These are phyloP conservation scores for Tribolium freemani DNA, from an alignment of 2,888 invertebrate species.

Conservation along the genomic window DNA sequence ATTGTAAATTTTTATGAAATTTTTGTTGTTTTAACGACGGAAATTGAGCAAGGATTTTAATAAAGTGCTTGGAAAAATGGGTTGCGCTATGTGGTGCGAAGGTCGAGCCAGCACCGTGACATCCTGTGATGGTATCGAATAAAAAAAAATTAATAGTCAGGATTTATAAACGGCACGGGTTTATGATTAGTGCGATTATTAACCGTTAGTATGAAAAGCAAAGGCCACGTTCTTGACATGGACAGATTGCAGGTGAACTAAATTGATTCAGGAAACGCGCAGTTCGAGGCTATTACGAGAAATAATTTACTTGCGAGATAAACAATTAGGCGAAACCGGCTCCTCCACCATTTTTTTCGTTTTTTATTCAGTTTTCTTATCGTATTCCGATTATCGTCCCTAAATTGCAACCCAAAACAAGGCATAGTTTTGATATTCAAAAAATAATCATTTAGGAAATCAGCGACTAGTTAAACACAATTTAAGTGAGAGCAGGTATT, in stretches of 20 bases:
- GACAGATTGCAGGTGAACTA: background rate
- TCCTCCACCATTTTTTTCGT: too few relatives aligned
- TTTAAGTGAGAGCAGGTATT: too few relatives aligned
- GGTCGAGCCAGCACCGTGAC: slow-evolving; percentile 6
- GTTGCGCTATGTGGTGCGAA: slow-evolving; percentile 9
- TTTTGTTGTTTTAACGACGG: background rate
- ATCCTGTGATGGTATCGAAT: background rate
- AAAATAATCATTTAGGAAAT: too few relatives aligned
- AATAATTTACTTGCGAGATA: too few relatives aligned
- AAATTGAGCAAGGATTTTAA: slow-evolving; percentile 10
- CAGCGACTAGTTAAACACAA: too few relatives aligned
- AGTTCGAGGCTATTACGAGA: too few relatives aligned
- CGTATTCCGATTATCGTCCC: too few relatives aligned
- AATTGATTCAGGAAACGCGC: background rate
- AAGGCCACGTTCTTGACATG: background rate
- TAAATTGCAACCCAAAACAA: too few relatives aligned
- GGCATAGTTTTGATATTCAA: too few relatives aligned
- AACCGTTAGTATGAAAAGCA: background rate
- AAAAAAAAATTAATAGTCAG: background rate
- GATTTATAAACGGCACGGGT: background rate
- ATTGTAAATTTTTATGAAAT: slow-evolving; percentile 22
- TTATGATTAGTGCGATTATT: background rate
- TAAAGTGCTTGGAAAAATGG: background rate
- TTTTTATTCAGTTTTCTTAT: too few relatives aligned
- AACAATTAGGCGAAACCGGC: too few relatives aligned